Evolutionary conservation across 1,140 invertebrate species (phyloP), one percentile per base, ranked within the genome.

Genomic region (Catajapyx aquilonaris): DNA sequence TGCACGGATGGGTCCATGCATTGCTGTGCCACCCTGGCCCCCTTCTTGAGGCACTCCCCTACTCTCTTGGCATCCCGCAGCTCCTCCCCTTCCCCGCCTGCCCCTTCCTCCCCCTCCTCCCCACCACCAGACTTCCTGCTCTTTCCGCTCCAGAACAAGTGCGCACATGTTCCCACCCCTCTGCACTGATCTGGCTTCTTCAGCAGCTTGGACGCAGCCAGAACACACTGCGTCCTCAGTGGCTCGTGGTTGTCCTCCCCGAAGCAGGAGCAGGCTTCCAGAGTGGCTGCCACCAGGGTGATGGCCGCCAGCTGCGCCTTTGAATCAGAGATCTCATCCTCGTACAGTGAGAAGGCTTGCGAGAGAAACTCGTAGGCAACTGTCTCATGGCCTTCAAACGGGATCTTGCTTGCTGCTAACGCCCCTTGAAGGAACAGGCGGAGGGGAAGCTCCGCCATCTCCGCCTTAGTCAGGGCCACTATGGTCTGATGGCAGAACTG

Each of bases 291-390:
- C 21, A 98, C 88, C 1, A 97, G 61, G 0, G 86, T 90, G 32
- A 99, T 90, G 13, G 90, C 90, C 1, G 88, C 81, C 32, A 97
- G 59, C 55, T 98, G 93, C 20, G 90, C 85, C 55, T 95, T 94
- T 33, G 86, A 93, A 52, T 98, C 94, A 5, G 84, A 87, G 47
- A 98, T 94, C 60, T 98, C 94, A 54, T 99, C 94, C 57, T 98
- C 94, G 50, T 97, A 97, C 34, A 99, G 61, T 0, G 88, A 88
- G 57, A 98, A 96, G 0, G 88, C 88, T 68, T 79, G 44, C 18
- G 93, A 94, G 52, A 97, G 77, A 52, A 94, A 99, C 57, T 99
- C 94, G 59, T 99, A 98, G 0, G 91, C 88, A 0, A 97, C 79
- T 25, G 87, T 85, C 61, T 96, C 90, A 52, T 87, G 80, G 53